Percentiles rank a stretch among this genome's conserved stretches.
Evolutionary conservation across 2,888 invertebrate genomes (phyloP).

Genomic region (Ophioninae sp.): DNA sequence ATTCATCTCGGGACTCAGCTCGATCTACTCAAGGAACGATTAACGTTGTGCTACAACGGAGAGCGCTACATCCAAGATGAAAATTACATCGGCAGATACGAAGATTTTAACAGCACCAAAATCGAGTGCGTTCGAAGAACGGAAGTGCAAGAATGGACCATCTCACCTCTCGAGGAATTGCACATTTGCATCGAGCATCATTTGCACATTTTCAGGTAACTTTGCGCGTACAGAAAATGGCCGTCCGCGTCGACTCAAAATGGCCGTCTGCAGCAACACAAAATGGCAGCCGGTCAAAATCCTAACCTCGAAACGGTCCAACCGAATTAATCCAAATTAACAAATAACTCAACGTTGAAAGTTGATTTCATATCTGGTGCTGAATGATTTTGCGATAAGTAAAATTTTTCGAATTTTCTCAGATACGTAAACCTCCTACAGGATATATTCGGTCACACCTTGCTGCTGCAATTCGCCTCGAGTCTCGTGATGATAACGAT

Average conservation of each 20-base stretch:
- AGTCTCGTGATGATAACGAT: constrained; percentile 62
- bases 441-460: constrained; percentile 52
- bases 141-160: background rate
- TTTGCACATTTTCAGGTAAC: constrained; percentile 58
- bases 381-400: background rate
- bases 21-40: constrained; percentile 53
- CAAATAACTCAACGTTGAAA: background rate
- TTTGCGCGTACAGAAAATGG: background rate
- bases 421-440: constrained; percentile 56
- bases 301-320: background rate
- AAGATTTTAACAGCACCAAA: constrained; percentile 7
- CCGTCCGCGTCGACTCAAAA: background rate
- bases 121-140: constrained; percentile 49
- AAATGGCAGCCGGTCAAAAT: background rate
- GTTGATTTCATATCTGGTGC: background rate
- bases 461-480: constrained; percentile 62
- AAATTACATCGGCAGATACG: constrained; percentile 3
- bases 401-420: constrained; percentile 13
- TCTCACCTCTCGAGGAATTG: constrained; percentile 49
- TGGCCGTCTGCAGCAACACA: background rate
- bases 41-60: constrained; percentile 38
- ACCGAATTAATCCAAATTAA: background rate
- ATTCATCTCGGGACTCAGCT: constrained; percentile 58
- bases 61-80: background rate
- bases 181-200: constrained; percentile 57